Evolutionary conservation across 2,888 invertebrate genomes (phyloP).

Genomic region (Drosophila fulvimacula): DNA sequence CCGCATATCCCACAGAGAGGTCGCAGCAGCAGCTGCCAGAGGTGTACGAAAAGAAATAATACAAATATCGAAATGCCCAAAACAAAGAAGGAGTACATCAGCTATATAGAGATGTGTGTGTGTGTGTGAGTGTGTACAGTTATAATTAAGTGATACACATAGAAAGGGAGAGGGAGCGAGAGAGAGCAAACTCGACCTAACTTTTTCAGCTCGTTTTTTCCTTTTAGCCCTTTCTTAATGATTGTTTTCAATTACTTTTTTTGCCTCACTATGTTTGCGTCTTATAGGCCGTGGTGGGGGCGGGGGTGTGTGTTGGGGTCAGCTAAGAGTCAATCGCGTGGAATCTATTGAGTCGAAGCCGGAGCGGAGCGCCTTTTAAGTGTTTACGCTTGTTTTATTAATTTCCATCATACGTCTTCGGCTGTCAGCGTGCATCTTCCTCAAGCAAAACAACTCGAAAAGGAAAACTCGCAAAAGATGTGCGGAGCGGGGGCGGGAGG

Average conservation of each 20-base stretch:
- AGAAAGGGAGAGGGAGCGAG: not conserved
- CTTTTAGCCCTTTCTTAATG: slow-evolving; percentile 26
- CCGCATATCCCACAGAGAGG: slow-evolving; percentile 49
- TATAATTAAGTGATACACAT: slow-evolving; percentile 79
- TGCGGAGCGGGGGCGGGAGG: not conserved
- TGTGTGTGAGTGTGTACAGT: slow-evolving; percentile 63
- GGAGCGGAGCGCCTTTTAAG: slow-evolving; percentile 75
- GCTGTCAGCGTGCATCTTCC: slow-evolving; percentile 65
- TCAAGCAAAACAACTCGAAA: slow-evolving; percentile 11
- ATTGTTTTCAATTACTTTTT: slow-evolving; percentile 72
- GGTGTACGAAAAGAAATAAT: slow-evolving; percentile 23
- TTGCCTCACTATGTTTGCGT: slow-evolving; percentile 16
- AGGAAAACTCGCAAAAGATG: slow-evolving; percentile 20
- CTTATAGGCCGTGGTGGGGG: not conserved
- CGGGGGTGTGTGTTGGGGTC: slow-evolving; percentile 9
- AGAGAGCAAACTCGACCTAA: slow-evolving; percentile 2
- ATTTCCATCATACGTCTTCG: slow-evolving; percentile 80
- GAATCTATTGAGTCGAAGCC: slow-evolving; percentile 67
- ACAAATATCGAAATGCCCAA: slow-evolving; percentile 24
- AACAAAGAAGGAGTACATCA: not conserved
- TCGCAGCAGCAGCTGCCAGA: slow-evolving; percentile 32
- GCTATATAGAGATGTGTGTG: slow-evolving; percentile 1
- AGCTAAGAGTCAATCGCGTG: slow-evolving; percentile 45
- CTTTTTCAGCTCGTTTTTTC: slow-evolving; percentile 21
- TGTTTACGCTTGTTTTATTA: slow-evolving; percentile 82